Evolutionary conservation across 1,140 invertebrate genomes (phyloP).

Genomic region (Kradibia gibbosae): DNA sequence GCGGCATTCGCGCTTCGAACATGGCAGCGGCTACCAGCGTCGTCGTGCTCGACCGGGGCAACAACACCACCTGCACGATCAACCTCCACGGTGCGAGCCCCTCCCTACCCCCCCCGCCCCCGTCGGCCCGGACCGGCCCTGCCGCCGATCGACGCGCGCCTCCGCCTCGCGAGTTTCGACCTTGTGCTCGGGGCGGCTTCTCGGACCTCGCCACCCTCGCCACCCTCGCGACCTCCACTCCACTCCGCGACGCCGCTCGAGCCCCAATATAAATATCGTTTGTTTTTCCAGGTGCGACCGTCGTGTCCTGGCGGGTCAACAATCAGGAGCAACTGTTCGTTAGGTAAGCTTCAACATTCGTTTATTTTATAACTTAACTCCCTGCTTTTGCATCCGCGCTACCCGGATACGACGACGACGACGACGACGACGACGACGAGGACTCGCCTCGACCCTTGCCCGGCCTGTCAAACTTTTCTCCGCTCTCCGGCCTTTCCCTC

Average conservation of each 20-base stretch:
- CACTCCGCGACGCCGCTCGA: background rate
- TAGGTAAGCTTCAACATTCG: conserved; percentile 78
- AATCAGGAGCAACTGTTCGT: conserved; percentile 96
- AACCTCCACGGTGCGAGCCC: conserved; percentile 87
- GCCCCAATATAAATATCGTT: background rate
- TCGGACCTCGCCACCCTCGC: background rate
- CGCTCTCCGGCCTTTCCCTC: no score
- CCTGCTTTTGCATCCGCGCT: no score
- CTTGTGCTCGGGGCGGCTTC: conserved; percentile 37
- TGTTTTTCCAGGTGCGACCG: conserved; percentile 85
- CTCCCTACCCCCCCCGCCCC: background rate
- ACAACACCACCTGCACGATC: conserved; percentile 95
- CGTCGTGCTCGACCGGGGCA: conserved; percentile 92
- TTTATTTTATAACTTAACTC: no score
- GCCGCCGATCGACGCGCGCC: no score
- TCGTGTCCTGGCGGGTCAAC: conserved; percentile 95
- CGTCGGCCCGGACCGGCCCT: background rate
- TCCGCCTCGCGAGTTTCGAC: no score
- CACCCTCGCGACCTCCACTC: background rate
- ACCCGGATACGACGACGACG: no score
- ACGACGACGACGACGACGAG: no score
- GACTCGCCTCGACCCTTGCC: no score
- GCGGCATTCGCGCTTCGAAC: conserved; percentile 64
- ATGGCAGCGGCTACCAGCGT: conserved; percentile 92
- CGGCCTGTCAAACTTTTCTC: no score